Evolutionary conservation across 2,888 invertebrate species (phyloP).

Genomic region (Sarcophaga subvicina): DNA sequence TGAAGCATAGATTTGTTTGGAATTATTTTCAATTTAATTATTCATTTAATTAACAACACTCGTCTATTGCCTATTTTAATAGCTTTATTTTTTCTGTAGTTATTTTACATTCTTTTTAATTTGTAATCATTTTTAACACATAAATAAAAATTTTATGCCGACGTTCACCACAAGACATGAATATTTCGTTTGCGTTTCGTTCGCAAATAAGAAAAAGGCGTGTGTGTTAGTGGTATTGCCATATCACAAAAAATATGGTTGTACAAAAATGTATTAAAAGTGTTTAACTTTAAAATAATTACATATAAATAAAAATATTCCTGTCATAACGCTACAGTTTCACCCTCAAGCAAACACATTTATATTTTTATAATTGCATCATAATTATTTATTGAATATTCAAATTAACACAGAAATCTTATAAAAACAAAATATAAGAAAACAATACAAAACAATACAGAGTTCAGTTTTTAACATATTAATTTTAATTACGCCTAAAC

Average conservation of each 20-base stretch:
- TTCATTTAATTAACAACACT: background rate
- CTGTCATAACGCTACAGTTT: too few relatives aligned
- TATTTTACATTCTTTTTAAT: background rate
- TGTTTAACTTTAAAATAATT: background rate
- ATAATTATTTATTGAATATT: too few relatives aligned
- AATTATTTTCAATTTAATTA: slow-evolving; percentile 4
- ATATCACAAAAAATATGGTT: slow-evolving; percentile 14
- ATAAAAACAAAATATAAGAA: too few relatives aligned
- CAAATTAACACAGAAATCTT: too few relatives aligned
- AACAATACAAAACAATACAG: too few relatives aligned
- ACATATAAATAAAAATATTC: background rate
- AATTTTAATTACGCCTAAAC: too few relatives aligned
- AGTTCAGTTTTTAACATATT: too few relatives aligned
- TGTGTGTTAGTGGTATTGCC: slow-evolving; percentile 68
- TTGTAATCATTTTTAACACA: slow-evolving; percentile 11
- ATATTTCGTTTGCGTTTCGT: slow-evolving; percentile 59
- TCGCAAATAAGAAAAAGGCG: slow-evolving; percentile 67
- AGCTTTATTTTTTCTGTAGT: background rate
- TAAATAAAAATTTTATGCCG: slow-evolving; percentile 51
- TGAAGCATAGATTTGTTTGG: slow-evolving; percentile 16
- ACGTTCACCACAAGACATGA: slow-evolving; percentile 43
- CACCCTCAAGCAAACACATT: too few relatives aligned
- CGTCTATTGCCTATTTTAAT: background rate
- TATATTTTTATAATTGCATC: too few relatives aligned
- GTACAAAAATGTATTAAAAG: background rate